Evolutionary conservation across 2,113 vertebrate genomes (phyloP).

Genomic region (Cavia aperea): DNA sequence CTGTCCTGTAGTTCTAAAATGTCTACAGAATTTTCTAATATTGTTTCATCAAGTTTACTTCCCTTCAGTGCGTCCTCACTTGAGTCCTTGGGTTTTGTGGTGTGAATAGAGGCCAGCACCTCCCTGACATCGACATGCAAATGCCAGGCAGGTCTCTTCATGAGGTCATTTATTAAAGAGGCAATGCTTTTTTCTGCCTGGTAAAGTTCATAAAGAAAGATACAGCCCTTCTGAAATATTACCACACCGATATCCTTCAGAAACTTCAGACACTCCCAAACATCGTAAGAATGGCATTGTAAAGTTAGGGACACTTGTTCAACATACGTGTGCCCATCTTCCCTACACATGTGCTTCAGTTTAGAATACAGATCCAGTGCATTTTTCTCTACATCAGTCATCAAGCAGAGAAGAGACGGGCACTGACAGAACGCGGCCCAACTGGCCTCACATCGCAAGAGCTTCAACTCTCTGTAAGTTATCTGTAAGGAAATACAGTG

Average conservation of each 20-base stretch:
- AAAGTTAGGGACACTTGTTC: slow-evolving; percentile 66
- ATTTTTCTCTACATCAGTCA: slow-evolving; percentile 76
- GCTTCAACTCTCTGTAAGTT: slow-evolving; percentile 71
- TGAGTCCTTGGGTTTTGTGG: not conserved
- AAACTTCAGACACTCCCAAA: slow-evolving; percentile 79
- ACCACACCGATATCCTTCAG: slow-evolving; percentile 76
- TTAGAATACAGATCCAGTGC: slow-evolving; percentile 76
- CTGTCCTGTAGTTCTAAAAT: not conserved
- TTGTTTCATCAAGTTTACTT: not conserved
- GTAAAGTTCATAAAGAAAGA: slow-evolving; percentile 77
- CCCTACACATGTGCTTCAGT: slow-evolving; percentile 75
- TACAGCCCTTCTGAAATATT: slow-evolving; percentile 61
- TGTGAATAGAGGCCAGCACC: slow-evolving; percentile 59
- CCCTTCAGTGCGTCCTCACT: not conserved
- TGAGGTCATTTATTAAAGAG: slow-evolving; percentile 66
- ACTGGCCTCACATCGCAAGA: slow-evolving; percentile 78
- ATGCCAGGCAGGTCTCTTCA: slow-evolving; percentile 64
- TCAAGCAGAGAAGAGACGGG: slow-evolving; percentile 69
- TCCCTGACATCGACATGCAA: slow-evolving; percentile 73
- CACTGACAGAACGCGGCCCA: slow-evolving; percentile 75
- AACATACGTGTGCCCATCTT: slow-evolving; percentile 79
- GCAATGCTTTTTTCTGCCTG: slow-evolving; percentile 79
- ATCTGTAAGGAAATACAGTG: slow-evolving; percentile 75
- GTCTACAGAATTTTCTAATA: not conserved
- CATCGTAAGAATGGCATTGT: slow-evolving; percentile 49